Evolutionary conservation across 2,797 vertebrate genomes (phyloP), one percentile per base, ranked within the genome.

Genomic region (Tenualosa thibaudeaui): DNA sequence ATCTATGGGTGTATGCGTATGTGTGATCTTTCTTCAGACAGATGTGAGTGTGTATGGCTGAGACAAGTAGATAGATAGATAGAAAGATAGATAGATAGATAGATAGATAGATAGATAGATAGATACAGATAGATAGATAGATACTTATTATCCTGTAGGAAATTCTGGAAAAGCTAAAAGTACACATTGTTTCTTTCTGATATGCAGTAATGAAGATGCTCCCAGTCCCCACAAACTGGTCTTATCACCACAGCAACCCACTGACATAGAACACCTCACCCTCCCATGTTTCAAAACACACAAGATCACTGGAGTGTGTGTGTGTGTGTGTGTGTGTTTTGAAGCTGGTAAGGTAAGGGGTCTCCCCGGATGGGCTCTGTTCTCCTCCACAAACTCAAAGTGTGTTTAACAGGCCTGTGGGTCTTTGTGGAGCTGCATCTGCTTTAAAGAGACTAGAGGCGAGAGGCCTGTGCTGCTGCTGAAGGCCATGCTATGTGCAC

Each of bases 381-480:
- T 60, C 22, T 60, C 58, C 15, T n/a, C 56, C 56, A 58, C 56
- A 58, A 58, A 58, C 56, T n/a, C 58, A 60, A 7, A 60, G 3
- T 13, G 56, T 58, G 56, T 58, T 58, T 58, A 58, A 7, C 56
- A 58, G 24, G 62, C 9, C 62, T 26, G 24, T 68, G 24, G 62
- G 24, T 24, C 62, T 68, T 37, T 68, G 62, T 68, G 62, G 26
- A 31, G 1, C 62, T 68, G 62, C 24, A 13, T 24, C 9, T 26
- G 62, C 58, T 60, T 60, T 60, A 68, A 68, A 68, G 24, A 68
- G 62, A 68, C 24, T 26, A 68, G 26, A 68, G 24, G 62, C n/a
- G n/a, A 68, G 62, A 56, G 24, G 22, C 56, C 37, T 62, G 58
- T 22, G 82, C 56, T n/a, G 46, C 46, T 46, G 58, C 37, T 62